Percentiles rank a stretch among this genome's conserved stretches.
phyloP scores from a whole-genome alignment of 2,113 vertebrate genomes.

The Lampris megalopsis region DNA sequence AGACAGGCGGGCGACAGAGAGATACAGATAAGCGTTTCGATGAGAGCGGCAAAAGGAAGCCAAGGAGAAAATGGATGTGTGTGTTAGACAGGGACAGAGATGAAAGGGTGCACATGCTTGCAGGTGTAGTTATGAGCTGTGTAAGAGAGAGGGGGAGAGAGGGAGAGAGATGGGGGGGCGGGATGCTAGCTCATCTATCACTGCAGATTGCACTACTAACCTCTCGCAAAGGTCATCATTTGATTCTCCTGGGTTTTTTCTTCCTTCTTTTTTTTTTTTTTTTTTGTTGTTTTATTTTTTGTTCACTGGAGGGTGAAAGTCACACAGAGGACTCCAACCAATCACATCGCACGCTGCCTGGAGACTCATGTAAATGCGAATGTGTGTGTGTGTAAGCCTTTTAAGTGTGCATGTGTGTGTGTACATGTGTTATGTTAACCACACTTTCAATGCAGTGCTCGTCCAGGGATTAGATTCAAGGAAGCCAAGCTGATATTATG shows the following conservation, averaged over 20 bases:
- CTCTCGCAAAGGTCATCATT: constrained; percentile 25
- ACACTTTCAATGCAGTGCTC: too few relatives aligned
- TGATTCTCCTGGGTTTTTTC: neutral
- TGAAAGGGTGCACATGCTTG: neutral
- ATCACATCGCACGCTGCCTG: neutral
- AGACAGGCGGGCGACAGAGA: too few relatives aligned
- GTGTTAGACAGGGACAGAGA: too few relatives aligned
- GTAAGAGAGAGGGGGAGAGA: neutral
- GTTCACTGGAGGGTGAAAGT: constrained; percentile 11
- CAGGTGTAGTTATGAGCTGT: neutral
- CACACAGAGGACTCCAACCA: neutral
- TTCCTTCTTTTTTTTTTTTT: neutral
- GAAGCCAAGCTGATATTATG: too few relatives aligned
- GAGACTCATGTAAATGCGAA: too few relatives aligned
- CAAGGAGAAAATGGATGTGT: too few relatives aligned
- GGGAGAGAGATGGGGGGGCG: too few relatives aligned
- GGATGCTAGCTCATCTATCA: constrained; percentile 12
- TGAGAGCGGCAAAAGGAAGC: too few relatives aligned
- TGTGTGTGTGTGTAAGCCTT: neutral
- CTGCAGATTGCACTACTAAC: constrained; percentile 17
- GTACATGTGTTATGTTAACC: neutral
- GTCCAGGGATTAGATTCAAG: too few relatives aligned
- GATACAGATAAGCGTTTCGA: too few relatives aligned
- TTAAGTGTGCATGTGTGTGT: constrained; percentile 11
- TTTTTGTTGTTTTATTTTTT: neutral